phyloP scores from a whole-genome alignment of 1,140 invertebrate species.

The Eriocheir sinensis region DNA sequence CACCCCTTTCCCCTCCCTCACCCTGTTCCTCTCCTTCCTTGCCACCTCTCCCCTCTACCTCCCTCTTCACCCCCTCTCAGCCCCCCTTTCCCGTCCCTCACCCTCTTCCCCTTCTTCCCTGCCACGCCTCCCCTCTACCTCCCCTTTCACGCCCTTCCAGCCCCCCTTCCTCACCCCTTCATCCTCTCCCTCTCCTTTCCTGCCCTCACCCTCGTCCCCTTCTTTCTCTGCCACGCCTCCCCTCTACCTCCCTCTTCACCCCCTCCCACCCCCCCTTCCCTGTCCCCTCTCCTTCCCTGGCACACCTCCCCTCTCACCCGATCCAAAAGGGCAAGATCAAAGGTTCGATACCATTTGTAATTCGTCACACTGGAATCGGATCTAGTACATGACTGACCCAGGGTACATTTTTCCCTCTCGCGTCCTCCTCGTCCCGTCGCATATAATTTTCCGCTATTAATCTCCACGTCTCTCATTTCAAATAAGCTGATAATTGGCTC shows the following conservation, averaged over 20 bases:
- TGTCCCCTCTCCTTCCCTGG: not conserved
- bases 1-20: not conserved
- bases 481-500: not conserved
- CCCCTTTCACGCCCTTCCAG: not conserved
- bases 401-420: not conserved
- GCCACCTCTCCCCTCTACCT: not conserved
- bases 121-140: no score
- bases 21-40: not conserved
- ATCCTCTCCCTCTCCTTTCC: no score
- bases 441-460: not conserved
- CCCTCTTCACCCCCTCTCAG: not conserved
- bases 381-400: not conserved
- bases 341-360: slow-evolving; percentile 40
- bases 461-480: not conserved
- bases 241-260: not conserved
- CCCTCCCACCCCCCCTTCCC: no score
- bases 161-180: not conserved
- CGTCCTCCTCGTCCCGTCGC: not conserved
- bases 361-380: slow-evolving; percentile 44
- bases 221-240: no score
- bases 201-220: not conserved
- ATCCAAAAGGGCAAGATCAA: slow-evolving; percentile 34
- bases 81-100: not conserved
- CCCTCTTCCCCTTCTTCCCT: not conserved
- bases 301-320: not conserved